These are phyloP conservation scores for Perca flavescens DNA, from an alignment of 2,113 vertebrate species.

Conservation along the genomic window DNA sequence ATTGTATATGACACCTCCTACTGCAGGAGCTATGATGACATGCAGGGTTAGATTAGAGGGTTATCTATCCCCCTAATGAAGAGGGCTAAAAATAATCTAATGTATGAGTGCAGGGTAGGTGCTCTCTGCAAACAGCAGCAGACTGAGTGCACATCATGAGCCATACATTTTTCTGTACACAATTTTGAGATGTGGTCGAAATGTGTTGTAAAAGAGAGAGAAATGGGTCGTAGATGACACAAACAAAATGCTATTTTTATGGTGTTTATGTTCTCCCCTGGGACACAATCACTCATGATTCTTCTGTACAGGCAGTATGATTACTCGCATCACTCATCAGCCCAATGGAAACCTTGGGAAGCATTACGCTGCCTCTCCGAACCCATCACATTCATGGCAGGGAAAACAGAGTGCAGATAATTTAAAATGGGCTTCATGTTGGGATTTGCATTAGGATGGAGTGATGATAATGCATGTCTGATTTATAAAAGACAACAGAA, in stretches of 20 bases:
- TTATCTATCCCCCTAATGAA: slow-evolving; percentile 1
- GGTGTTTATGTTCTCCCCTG: slow-evolving; percentile 29
- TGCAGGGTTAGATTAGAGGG: slow-evolving; percentile 10
- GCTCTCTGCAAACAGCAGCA: not conserved
- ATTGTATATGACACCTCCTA: slow-evolving; percentile 7
- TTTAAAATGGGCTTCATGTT: slow-evolving; percentile 18
- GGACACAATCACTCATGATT: slow-evolving; percentile 64
- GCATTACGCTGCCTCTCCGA: slow-evolving; percentile 42
- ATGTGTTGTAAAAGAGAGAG: slow-evolving; percentile 35
- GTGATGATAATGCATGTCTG: slow-evolving; percentile 13
- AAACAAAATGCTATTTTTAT: slow-evolving; percentile 23
- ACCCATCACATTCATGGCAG: slow-evolving; percentile 38
- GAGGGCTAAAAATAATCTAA: slow-evolving; percentile 29
- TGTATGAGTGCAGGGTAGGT: slow-evolving; percentile 4
- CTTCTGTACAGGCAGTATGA: slow-evolving; percentile 54
- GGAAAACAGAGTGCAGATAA: slow-evolving; percentile 7
- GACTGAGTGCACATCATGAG: slow-evolving; percentile 1
- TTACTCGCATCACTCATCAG: slow-evolving; percentile 68
- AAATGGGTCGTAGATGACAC: slow-evolving; percentile 3
- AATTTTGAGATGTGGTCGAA: slow-evolving; percentile 7
- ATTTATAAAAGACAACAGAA: slow-evolving; percentile 13
- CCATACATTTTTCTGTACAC: not conserved
- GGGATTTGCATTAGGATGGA: not conserved
- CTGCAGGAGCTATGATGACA: slow-evolving; percentile 17
- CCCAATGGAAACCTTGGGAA: slow-evolving; percentile 66